Base-by-base conservation (phyloP, 1,140 invertebrate genomes). In the Plutomurus gul region DNA sequence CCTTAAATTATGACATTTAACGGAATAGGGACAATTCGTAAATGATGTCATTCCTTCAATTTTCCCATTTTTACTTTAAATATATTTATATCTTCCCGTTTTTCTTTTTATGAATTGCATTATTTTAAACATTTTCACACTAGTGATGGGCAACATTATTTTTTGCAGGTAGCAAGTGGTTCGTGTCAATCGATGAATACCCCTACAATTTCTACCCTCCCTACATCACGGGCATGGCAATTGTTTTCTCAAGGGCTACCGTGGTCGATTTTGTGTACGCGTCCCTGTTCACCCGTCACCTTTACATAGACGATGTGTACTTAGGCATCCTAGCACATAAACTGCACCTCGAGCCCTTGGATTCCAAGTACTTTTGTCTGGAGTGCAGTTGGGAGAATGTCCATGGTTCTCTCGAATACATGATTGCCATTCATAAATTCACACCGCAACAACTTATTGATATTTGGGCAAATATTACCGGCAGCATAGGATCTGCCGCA, bases 301-400 rank as follows among this genome's bases (percentile, higher is more conserved):
- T 95, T 84, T 89, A 90, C 60, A 96, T 96, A 86, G 95, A 97
- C 87, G 95, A 97, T 86, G 91, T 96, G 56, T 96, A 92, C 87
- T 84, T 97, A 49, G 94, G 92, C 27, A 88, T 97, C 77, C 88
- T 96, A 40, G 93, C 95, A 0, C 91, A 92, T 71, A 95, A 95
- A 87, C 88, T 91, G 0, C 89, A 90, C 2, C 91, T 96, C 33
- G 88, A 90, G 71, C 92, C 93, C 1, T 89, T 90, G 78, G 94
- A 97, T 86, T 94, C 91, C 85, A 87, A 71, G 0, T 51, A 25
- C 20, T 71, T 78, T 30, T 65, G 22, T 65, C 20, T 65, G 22
- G 56, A 25, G 8, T 8, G n/a, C n/a, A 4, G 8, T 18, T 49
- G 46, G 46, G 8, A 6, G 20, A 20, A 49, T n/a, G 11, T 18